phyloP scores from a whole-genome alignment of 2,113 vertebrate species.

The western clawed frog (Xenopus tropicalis) region UCB_Xtro_10.0 CM004447.2:124117501-124118000 shows the following conservation, averaged over 20 bases:
- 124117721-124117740: not conserved
- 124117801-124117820: no score
- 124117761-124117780: not conserved
- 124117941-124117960: no score
- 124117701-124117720: not conserved
- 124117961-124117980: no score
- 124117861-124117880: no score
- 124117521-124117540: slow-evolving; percentile 21
- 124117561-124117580: not conserved
- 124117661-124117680: not conserved
- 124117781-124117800: not conserved
- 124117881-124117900: no score
- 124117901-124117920: no score
- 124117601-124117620: not conserved
- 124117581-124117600: not conserved
- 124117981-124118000: no score
- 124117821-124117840: no score
- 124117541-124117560: not conserved
- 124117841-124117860: no score
- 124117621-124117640: not conserved
- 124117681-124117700: not conserved
- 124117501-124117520: slow-evolving; percentile 17
- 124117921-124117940: no score
- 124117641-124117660: not conserved
- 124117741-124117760: not conserved